Evolutionary conservation across 1,140 invertebrate genomes (phyloP).

Genomic region (Drosophila kanapiae): DNA sequence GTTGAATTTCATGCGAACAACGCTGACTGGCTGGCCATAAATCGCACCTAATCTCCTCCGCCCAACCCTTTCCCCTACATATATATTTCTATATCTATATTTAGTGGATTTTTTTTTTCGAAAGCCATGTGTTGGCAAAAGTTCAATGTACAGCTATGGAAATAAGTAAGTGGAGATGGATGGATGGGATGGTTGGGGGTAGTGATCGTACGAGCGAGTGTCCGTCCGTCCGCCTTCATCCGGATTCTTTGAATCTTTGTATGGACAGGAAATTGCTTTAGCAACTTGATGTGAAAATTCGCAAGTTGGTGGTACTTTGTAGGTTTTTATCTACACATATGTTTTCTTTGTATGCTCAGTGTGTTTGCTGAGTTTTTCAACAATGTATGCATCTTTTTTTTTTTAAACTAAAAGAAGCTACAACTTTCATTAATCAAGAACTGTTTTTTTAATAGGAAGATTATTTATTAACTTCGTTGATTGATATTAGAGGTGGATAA

Average conservation of each 20-base stretch:
- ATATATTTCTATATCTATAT: slow-evolving; percentile 12
- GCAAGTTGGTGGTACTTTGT: slow-evolving; percentile 36
- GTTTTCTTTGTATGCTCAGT: background rate
- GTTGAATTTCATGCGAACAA: slow-evolving; percentile 64
- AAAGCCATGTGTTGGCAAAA: slow-evolving; percentile 36
- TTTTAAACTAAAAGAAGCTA: background rate
- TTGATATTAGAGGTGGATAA: no score
- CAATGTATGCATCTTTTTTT: background rate
- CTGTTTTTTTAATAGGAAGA: no score
- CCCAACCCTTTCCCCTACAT: background rate
- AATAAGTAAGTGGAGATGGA: slow-evolving; percentile 20
- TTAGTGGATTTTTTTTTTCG: slow-evolving; percentile 8
- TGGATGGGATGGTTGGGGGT: no score
- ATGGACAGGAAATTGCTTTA: slow-evolving; percentile 48
- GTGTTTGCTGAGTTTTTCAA: background rate
- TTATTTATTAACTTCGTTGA: no score
- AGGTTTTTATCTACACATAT: background rate
- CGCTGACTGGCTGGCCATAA: slow-evolving; percentile 49
- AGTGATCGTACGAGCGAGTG: background rate
- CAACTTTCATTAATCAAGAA: no score
- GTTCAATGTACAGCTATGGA: slow-evolving; percentile 68
- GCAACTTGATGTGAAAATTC: slow-evolving; percentile 69
- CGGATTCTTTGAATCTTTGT: slow-evolving; percentile 16
- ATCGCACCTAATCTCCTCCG: slow-evolving; percentile 50
- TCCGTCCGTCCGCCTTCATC: background rate